A percentile compares a stretch with the other conserved stretches of the same genome.
phyloP scores from a whole-genome alignment of 53 echinoderm and acorn worm species.

The Echinarachnius parma region DNA sequence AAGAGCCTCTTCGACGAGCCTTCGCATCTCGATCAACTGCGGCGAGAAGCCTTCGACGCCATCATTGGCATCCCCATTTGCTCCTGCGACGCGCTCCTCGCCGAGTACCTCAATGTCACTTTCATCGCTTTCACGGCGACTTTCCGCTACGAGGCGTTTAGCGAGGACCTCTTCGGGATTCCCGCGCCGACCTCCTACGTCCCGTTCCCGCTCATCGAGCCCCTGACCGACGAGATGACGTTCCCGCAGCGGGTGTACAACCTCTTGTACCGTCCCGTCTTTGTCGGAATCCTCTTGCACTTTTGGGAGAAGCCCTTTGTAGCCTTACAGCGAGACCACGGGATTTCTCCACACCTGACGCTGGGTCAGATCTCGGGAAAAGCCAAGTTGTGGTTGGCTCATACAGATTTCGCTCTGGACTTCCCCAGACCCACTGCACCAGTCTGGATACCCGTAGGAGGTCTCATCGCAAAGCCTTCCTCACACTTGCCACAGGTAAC shows the following conservation, averaged over 20 bases:
- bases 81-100: constrained; percentile 43
- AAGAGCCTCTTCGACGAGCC: constrained; percentile 17
- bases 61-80: constrained; percentile 46
- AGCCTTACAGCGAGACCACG: constrained; percentile 42
- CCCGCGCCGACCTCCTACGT: constrained; percentile 66
- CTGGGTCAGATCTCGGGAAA: constrained; percentile 31
- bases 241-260: constrained; percentile 62
- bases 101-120: constrained; percentile 38
- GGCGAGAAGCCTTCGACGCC: constrained; percentile 14
- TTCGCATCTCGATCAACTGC: constrained; percentile 5
- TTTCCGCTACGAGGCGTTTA: constrained; percentile 27
- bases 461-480: constrained; percentile 53
- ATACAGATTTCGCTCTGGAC: constrained; percentile 65
- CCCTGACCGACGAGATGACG: constrained; percentile 66
- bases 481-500: constrained; percentile 59
- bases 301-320: constrained; percentile 58
- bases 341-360: constrained; percentile 47
- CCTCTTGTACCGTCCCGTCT: constrained; percentile 39
- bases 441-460: constrained; percentile 62
- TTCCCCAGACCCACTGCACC: constrained; percentile 75
- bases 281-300: constrained; percentile 28
- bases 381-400: constrained; percentile 70
- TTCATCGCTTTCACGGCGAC: constrained; percentile 44
- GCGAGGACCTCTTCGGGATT: constrained; percentile 46
- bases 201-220: constrained; percentile 44